Conservation (phyloP, 2,888 invertebrate species). For the Sthenelais limicola region DNA sequence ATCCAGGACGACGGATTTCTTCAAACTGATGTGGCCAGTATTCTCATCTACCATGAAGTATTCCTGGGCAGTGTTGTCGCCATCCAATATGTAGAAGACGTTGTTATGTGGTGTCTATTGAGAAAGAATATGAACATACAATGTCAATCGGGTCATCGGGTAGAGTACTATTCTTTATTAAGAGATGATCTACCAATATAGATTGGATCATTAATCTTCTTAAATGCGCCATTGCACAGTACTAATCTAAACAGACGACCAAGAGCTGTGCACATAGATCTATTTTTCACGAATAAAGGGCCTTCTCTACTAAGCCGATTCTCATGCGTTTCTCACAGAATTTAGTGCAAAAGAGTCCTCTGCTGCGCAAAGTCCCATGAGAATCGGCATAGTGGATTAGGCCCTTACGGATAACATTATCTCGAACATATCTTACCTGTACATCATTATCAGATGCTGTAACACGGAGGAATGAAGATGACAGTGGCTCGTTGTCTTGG, state of each 20-base stretch:
- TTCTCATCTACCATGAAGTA: conserved; percentile 53
- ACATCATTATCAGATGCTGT: conserved; percentile 48
- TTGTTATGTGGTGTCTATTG: conserved; percentile 51
- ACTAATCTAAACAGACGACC: no score
- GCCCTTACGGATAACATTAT: no score
- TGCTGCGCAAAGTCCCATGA: no score
- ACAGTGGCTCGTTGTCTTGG: conserved; percentile 57
- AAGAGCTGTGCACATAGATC: no score
- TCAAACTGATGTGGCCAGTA: conserved; percentile 50
- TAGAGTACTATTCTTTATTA: no score
- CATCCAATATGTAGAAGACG: conserved; percentile 54
- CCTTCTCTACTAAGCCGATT: no score
- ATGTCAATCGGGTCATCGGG: no score
- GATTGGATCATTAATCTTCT: background rate
- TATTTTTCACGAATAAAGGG: no score
- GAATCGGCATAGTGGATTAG: no score
- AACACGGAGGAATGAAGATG: conserved; percentile 49
- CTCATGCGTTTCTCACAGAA: no score
- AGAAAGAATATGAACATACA: background rate
- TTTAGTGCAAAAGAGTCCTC: no score
- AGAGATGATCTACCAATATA: background rate
- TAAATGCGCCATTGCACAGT: background rate
- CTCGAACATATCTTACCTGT: conserved; percentile 47
- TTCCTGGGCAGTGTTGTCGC: conserved; percentile 56
- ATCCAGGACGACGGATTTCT: conserved; percentile 50